Evolutionary conservation across 1,140 invertebrate genomes (phyloP), one percentile per base, ranked within the genome.

Genomic region (Drosophila quadrilineata): DNA sequence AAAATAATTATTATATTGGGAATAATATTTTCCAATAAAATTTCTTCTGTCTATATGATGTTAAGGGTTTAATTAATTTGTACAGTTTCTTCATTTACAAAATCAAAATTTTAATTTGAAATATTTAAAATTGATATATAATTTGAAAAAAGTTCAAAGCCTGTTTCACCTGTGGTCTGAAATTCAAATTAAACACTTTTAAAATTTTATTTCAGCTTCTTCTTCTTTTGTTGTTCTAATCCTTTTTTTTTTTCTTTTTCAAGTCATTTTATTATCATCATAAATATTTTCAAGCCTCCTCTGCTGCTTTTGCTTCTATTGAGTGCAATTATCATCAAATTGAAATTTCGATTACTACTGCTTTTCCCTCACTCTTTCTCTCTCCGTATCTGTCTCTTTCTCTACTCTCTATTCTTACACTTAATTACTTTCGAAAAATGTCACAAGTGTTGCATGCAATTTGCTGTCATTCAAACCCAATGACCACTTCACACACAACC

Each of bases 351-450:
- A n/a, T n/a, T n/a, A n/a, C n/a, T n/a, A n/a, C n/a, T n/a, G n/a
- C n/a, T n/a, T n/a, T n/a, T n/a, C n/a, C n/a, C 40, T 56, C 22
- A 35, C 36, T 57, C 28, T 64, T 29, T 16, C 53, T 12, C 14
- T 22, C n/a, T 53, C 41, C 28, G 33, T 2, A 10, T 6, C 21
- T 26, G 14, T 22, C n/a, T 46, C 38, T 26, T 33, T 22, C 12
- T n/a, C 0, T 16, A 9, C 21, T 43, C 12, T 29, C 17, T 14
- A 12, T 33, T 19, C 3, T 29, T n/a, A 43, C 28, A 60, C 65
- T 75, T 80, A 84, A 72, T 76, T 73, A 72, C 67, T 58, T 58
- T 26, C 6, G 28, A 53, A 57, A 68, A 76, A 36, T 71, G 38
- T n/a, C 33, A 50, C 63, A 75, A 69, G 56, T 58, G 56, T 40